A percentile compares a stretch with the other conserved stretches of the same genome.
phyloP scores from a whole-genome alignment of 2,113 vertebrate genomes.

The Carettochelys insculpta region DNA sequence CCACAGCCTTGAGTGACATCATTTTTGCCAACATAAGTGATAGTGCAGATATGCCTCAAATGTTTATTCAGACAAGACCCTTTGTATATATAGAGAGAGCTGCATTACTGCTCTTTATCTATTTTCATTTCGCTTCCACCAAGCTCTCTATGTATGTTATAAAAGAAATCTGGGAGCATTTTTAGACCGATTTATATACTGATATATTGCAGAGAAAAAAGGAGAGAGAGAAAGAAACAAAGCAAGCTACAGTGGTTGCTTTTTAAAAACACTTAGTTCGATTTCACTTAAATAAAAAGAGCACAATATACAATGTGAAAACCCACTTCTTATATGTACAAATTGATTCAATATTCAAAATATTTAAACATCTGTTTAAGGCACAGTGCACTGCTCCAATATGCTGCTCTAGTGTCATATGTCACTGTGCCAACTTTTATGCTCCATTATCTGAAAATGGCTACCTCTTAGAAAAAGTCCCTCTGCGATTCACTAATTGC shows the following conservation, averaged over 20 bases:
- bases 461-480: constrained; percentile 46
- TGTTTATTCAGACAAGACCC: not conserved
- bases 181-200: not conserved
- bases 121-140: not conserved
- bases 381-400: constrained; percentile 39
- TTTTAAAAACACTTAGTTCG: constrained; percentile 40
- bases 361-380: constrained; percentile 74
- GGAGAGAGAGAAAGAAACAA: not conserved
- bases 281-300: constrained; percentile 55
- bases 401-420: constrained; percentile 63
- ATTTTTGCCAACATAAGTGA: no score
- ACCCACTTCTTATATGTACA: not conserved
- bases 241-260: not conserved
- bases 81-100: no score
- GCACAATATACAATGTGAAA: not conserved
- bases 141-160: rapidly evolving
- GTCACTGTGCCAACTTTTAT: constrained; percentile 69
- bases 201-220: not conserved
- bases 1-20: no score
- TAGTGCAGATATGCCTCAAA: not conserved
- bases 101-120: not conserved
- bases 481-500: constrained; percentile 67
- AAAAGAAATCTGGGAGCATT: not conserved
- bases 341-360: constrained; percentile 25
- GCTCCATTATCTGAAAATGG: constrained; percentile 72